A percentile compares a stretch with the other conserved stretches of the same genome.
Evolutionary conservation across 2,113 vertebrate species (phyloP).

Genomic region (Xenopus borealis): DNA sequence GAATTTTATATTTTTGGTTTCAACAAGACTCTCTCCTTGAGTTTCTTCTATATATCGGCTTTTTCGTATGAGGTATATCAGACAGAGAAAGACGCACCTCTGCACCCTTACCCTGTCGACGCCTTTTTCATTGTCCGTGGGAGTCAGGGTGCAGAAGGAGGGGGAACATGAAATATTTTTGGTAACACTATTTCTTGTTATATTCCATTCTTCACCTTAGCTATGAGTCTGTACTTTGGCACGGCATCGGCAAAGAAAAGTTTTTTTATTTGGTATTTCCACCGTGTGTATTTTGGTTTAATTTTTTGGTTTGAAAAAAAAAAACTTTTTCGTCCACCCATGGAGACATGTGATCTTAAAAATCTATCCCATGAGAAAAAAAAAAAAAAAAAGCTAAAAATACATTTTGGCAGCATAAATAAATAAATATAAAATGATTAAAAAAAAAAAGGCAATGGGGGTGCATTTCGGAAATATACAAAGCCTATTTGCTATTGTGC

Average conservation of each 20-base stretch:
- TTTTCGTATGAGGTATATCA: slow-evolving; percentile 45
- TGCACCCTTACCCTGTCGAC: slow-evolving; percentile 32
- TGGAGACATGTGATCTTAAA: slow-evolving; percentile 49
- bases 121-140: slow-evolving; percentile 18
- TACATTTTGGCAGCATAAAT: slow-evolving; percentile 39
- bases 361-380: slow-evolving; percentile 49
- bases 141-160: slow-evolving; percentile 32
- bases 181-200: slow-evolving; percentile 45
- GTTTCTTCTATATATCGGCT: slow-evolving; percentile 38
- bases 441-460: slow-evolving; percentile 19
- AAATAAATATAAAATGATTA: slow-evolving; percentile 57
- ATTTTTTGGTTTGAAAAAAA: slow-evolving; percentile 48
- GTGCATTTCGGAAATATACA: background rate
- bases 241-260: slow-evolving; percentile 28
- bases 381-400: slow-evolving; percentile 53
- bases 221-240: slow-evolving; percentile 45
- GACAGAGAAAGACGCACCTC: slow-evolving; percentile 42
- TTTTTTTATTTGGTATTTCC: slow-evolving; percentile 38
- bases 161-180: slow-evolving; percentile 41
- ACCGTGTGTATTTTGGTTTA: slow-evolving; percentile 37
- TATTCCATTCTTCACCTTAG: slow-evolving; percentile 21
- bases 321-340: slow-evolving; percentile 31
- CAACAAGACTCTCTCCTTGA: slow-evolving; percentile 28
- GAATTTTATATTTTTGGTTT: slow-evolving; percentile 32
- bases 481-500: slow-evolving; percentile 13